These are phyloP conservation scores for Pseudochaenichthys georgianus DNA, from an alignment of 2,797 vertebrate species.

Conservation along the genomic window DNA sequence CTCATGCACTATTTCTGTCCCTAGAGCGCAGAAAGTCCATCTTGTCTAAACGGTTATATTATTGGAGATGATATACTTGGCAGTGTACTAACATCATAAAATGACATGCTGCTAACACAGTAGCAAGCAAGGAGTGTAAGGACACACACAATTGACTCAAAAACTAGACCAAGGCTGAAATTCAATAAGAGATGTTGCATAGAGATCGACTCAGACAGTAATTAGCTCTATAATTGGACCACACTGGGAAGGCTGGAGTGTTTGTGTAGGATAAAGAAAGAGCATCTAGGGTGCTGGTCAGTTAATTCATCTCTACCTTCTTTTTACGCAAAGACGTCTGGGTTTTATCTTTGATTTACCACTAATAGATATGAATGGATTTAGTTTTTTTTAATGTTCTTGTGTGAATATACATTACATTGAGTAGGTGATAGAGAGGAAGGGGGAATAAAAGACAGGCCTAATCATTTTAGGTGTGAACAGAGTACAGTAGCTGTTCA, in stretches of 20 bases:
- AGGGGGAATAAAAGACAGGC: slow-evolving; percentile 28
- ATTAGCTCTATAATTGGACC: slow-evolving; percentile 49
- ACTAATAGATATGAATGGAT: not conserved
- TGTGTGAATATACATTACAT: slow-evolving; percentile 4
- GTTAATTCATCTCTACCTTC: not conserved
- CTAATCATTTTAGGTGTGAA: slow-evolving; percentile 33
- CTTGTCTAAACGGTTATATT: slow-evolving; percentile 21
- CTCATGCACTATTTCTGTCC: slow-evolving; percentile 6
- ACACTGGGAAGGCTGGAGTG: slow-evolving; percentile 17
- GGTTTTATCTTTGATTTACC: not conserved
- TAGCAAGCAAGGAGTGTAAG: slow-evolving; percentile 6
- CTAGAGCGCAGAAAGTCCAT: not conserved
- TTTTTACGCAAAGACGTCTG: not conserved
- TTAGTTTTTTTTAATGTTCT: not conserved
- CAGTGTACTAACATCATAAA: slow-evolving; percentile 25
- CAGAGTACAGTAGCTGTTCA: slow-evolving; percentile 3
- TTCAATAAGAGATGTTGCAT: slow-evolving; percentile 55
- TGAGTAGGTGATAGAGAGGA: slow-evolving; percentile 7
- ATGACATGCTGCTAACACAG: slow-evolving; percentile 16
- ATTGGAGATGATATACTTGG: slow-evolving; percentile 26
- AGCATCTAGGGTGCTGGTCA: slow-evolving; percentile 8
- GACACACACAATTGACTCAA: slow-evolving; percentile 34
- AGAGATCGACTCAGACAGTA: slow-evolving; percentile 45
- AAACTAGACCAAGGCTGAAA: slow-evolving; percentile 40
- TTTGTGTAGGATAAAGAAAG: slow-evolving; percentile 11